These are phyloP conservation scores for Agonum fuliginosum DNA, from an alignment of 2,888 invertebrate genomes.

Conservation along the genomic window DNA sequence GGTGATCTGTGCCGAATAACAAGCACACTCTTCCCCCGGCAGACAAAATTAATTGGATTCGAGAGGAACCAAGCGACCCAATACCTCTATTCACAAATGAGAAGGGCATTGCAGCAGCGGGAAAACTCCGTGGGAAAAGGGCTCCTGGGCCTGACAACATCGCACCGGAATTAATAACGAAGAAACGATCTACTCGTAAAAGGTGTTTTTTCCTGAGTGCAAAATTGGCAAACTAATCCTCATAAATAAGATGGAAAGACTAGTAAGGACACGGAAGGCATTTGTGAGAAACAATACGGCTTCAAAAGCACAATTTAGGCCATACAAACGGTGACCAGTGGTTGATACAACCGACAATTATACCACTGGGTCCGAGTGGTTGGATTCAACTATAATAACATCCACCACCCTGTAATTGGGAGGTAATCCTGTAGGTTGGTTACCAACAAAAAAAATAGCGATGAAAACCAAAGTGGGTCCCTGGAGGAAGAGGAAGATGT, in stretches of 20 bases:
- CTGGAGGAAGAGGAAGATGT: conserved; percentile 2
- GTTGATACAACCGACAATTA: no score
- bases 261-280: background rate
- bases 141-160: background rate
- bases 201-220: background rate
- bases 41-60: conserved; percentile 3
- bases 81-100: background rate
- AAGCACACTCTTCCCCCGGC: background rate
- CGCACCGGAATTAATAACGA: no score
- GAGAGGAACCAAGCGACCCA: background rate
- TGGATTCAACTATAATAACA: no score
- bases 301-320: background rate
- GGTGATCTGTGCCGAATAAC: no score
- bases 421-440: no score
- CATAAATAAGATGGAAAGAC: background rate
- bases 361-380: no score
- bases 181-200: background rate
- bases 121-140: background rate
- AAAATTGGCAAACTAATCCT: background rate
- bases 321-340: background rate
- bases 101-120: background rate
- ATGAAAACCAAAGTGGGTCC: background rate
- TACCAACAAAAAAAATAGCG: background rate
- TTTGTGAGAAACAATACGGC: background rate
- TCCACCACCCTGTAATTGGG: no score